These are phyloP conservation scores for Agapornis roseicollis DNA, from an alignment of 2,113 vertebrate species.

Conservation along the genomic window DNA sequence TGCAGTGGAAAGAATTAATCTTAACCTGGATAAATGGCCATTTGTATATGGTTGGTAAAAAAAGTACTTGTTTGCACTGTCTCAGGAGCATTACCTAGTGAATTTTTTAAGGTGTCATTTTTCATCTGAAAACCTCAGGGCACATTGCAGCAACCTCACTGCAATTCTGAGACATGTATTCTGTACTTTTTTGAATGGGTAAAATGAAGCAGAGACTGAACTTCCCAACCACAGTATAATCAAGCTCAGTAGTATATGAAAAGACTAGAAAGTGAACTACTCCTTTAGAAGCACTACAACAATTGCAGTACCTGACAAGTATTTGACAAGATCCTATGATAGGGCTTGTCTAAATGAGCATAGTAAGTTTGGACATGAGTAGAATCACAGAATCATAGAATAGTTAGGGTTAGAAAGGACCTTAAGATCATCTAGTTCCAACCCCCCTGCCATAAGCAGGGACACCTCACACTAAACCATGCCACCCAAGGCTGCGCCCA, in stretches of 20 bases:
- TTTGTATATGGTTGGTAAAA: neutral
- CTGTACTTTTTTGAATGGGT: neutral
- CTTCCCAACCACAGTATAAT: neutral
- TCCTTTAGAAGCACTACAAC: neutral
- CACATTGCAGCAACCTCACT: neutral
- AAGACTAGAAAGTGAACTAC: neutral
- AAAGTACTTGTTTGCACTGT: neutral
- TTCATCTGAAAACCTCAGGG: neutral
- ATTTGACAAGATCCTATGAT: neutral
- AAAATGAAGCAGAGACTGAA: neutral
- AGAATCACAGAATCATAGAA: too few species aligned
- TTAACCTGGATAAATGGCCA: neutral
- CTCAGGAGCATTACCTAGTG: neutral
- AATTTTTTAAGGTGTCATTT: neutral
- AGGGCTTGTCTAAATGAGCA: neutral
- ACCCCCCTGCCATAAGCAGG: too few species aligned
- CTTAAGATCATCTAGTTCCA: too few species aligned
- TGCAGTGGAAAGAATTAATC: neutral
- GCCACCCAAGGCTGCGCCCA: too few species aligned
- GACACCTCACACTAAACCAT: too few species aligned
- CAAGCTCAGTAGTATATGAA: neutral
- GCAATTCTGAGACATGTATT: neutral
- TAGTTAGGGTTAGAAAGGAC: too few species aligned
- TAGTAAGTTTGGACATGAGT: neutral
- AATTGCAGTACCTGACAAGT: neutral